These are phyloP conservation scores for Sussaba pulchella DNA, from an alignment of 2,888 invertebrate genomes.

Conservation along the genomic window DNA sequence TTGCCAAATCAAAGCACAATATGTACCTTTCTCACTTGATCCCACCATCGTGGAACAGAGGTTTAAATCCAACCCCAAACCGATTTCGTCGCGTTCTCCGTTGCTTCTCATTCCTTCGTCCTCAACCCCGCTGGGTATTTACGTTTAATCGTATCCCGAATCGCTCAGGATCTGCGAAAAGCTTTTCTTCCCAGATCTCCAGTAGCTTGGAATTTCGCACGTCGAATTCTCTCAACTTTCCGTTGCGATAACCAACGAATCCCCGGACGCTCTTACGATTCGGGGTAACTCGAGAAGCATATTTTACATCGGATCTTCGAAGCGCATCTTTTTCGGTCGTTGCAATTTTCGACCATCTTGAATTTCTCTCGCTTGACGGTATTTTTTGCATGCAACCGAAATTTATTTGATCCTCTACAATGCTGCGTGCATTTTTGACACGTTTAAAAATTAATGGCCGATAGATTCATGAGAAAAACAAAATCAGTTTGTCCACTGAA, in stretches of 20 bases:
- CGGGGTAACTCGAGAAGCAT: conserved; percentile 15
- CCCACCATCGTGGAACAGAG: conserved; percentile 36
- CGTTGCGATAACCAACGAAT: conserved; percentile 32
- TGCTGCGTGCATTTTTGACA: not conserved
- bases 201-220: conserved; percentile 3
- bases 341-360: conserved; percentile 17
- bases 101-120: conserved; percentile 25
- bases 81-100: conserved; percentile 28
- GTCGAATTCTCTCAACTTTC: conserved; percentile 48
- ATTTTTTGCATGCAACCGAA: conserved; percentile 23
- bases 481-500: too few relatives aligned
- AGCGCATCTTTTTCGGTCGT: conserved; percentile 27
- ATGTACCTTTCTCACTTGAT: conserved; percentile 66
- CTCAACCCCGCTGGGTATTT: conserved; percentile 59
- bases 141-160: conserved; percentile 57
- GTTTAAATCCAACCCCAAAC: conserved; percentile 34
- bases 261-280: conserved; percentile 15
- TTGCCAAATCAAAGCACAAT: conserved; percentile 71
- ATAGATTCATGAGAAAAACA: too few relatives aligned
- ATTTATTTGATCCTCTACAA: not conserved
- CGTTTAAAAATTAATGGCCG: not conserved
- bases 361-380: conserved; percentile 18
- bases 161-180: not conserved
- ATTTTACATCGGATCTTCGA: conserved; percentile 39
- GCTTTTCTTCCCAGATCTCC: conserved; percentile 30